Percentiles rank a stretch among this genome's conserved stretches.
Evolutionary conservation across 1,140 invertebrate species (phyloP).

Genomic region (Bombyx mandarina): DNA sequence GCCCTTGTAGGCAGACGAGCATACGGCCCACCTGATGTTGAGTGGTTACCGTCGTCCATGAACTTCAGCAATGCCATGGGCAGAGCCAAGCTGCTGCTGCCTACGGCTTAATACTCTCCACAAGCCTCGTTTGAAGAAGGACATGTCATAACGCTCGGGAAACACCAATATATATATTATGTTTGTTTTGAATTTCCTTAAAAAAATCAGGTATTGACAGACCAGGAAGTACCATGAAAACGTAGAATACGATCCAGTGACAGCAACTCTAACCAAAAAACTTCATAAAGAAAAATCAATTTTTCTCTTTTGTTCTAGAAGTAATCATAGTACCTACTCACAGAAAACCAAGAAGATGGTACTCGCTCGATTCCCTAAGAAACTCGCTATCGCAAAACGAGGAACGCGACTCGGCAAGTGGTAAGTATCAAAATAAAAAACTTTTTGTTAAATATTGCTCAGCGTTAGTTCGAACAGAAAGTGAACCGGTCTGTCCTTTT

Average conservation of each 20-base stretch:
- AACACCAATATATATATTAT: too few relatives aligned
- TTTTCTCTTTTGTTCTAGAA: conserved; percentile 24
- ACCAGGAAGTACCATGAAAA: not conserved
- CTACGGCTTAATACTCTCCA: too few relatives aligned
- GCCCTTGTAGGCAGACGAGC: too few relatives aligned
- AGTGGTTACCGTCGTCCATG: too few relatives aligned
- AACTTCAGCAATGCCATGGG: too few relatives aligned
- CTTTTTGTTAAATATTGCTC: not conserved
- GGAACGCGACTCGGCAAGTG: conserved; percentile 63
- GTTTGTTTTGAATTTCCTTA: too few relatives aligned
- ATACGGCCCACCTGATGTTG: too few relatives aligned
- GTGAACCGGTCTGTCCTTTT: too few relatives aligned
- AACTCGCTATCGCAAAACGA: conserved; percentile 44
- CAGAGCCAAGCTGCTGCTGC: too few relatives aligned
- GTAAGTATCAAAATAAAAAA: conserved; percentile 24
- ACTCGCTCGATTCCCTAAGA: conserved; percentile 62
- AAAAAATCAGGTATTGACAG: not conserved
- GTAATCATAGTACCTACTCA: conserved; percentile 52
- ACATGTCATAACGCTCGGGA: too few relatives aligned
- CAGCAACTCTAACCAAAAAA: not conserved
- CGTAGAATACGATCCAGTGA: not conserved
- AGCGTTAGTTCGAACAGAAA: too few relatives aligned
- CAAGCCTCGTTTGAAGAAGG: too few relatives aligned
- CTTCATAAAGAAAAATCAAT: not conserved
- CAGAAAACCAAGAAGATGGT: conserved; percentile 55